A percentile compares a stretch with the other conserved stretches of the same genome.
phyloP scores from a whole-genome alignment of 2,113 vertebrate genomes.

The Serinus canaria region DNA sequence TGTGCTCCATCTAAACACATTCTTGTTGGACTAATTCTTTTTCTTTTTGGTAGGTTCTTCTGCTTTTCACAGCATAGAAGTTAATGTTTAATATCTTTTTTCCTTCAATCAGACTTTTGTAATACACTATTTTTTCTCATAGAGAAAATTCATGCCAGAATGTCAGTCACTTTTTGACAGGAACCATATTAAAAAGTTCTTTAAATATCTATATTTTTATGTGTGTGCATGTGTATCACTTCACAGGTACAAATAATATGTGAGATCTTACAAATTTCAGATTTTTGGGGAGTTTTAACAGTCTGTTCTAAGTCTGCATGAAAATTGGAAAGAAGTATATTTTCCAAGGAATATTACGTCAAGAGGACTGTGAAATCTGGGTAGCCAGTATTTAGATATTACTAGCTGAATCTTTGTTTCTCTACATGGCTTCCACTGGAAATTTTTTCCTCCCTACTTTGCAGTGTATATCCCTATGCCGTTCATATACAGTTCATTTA shows the following conservation, averaged over 20 bases:
- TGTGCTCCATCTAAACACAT: background rate
- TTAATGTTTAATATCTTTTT: background rate
- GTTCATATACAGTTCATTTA: background rate
- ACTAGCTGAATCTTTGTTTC: background rate
- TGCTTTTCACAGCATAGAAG: background rate
- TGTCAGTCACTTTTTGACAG: background rate
- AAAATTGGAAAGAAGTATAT: background rate
- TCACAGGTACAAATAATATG: background rate
- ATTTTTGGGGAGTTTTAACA: background rate
- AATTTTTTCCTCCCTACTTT: background rate
- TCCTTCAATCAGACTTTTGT: background rate
- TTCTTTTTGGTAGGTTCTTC: background rate
- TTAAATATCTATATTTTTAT: background rate
- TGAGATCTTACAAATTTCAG: background rate
- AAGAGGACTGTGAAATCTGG: background rate
- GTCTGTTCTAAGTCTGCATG: background rate
- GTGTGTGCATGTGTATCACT: background rate
- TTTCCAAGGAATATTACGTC: background rate
- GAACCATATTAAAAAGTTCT: background rate
- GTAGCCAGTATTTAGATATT: background rate
- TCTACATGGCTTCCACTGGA: background rate
- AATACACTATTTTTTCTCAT: background rate
- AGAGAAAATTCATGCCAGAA: background rate
- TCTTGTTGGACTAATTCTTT: background rate
- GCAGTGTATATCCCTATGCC: background rate